Base-by-base conservation (phyloP, 2,888 invertebrate genomes). In the Chloroclystis v-ata region DNA sequence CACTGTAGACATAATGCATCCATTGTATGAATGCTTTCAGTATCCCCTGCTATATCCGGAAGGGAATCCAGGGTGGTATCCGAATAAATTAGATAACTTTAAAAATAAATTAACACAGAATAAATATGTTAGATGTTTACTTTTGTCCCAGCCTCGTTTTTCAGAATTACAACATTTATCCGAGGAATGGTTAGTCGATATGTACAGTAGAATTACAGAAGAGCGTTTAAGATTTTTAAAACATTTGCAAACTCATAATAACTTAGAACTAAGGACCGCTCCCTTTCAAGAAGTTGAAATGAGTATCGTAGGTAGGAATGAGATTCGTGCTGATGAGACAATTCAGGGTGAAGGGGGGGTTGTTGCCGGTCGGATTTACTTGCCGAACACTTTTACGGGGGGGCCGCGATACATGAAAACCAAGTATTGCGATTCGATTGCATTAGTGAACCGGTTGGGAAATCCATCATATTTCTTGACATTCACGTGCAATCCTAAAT, bases 341-440 rank as follows among this genome's bases (percentile, higher is more conserved):
- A n/a, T n/a, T n/a, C n/a, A n/a, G n/a, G n/a, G n/a, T n/a, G 37
- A 12, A 25, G 24, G 24, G 25, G 12, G 25, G 2, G 8, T 25
- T 25, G 24, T 25, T 7, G 24, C 25, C 7, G 11, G 37, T 5
- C 12, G 26, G n/a, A 10, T 25, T 12, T 25, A 25, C 30, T 28
- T 38, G 14, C 38, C 38, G 14, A 38, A 25, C 9, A 32, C 32
- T 38, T 44, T 44, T 16, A 44, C 44, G 12, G 44, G 44, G 1
- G 32, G 44, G 6, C 44, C 44, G 37, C 24, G 26, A 8, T 37
- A 37, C 26, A 26, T n/a, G n/a, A n/a, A n/a, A n/a, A n/a, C n/a
- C n/a, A n/a, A n/a, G n/a, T n/a, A n/a, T n/a, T n/a, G n/a, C n/a
- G n/a, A n/a, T n/a, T n/a, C n/a, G n/a, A n/a, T n/a, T n/a, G n/a